Evolutionary conservation across 2,113 vertebrate species (phyloP), one percentile per base, ranked within the genome.

Genomic region (Percina caprodes): DNA sequence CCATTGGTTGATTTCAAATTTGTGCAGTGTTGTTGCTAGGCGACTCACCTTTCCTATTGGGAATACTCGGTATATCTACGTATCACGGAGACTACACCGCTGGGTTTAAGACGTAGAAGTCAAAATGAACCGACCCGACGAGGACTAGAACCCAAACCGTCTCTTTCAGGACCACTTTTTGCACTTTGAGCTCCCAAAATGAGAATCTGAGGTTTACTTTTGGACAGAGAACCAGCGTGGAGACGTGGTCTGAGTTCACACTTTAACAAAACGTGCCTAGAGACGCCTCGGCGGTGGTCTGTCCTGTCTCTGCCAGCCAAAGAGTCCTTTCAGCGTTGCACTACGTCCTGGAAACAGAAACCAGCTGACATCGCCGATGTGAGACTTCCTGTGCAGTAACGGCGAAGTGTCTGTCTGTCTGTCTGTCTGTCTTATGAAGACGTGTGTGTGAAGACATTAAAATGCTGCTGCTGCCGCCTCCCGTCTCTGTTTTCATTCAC

Each of bases 261-360:
- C 10, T 13, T 4, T 19, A 30, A 48, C 15, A 2, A 58, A 58
- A 7, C n/a, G 39, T 82, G 56, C 65, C 82, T 84, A 23, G 15
- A 56, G 35, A 68, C 30, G 3, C 3, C 1, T 3, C 2, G 19
- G 5, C 7, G n/a, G n/a, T n/a, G n/a, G n/a, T n/a, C n/a, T n/a
- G n/a, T n/a, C n/a, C n/a, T n/a, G n/a, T n/a, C n/a, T n/a, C 70
- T 35, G 60, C 60, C 39, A 24, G 33, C 75, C 52, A 79, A 71
- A 58, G 55, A 58, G 21, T 23, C 54, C 23, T 65, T 30, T 6
- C 39, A 75, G 55, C 80, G 71, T 70, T 71, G 52, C 65, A 30
- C 79, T 77, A 42, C 1, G 0, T 42, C 19, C 8, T 10, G 74
- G 16, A 19, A 60, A 30, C 30, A n/a, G n/a, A n/a, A n/a, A n/a